Evolutionary conservation across 1,140 invertebrate genomes (phyloP).

Genomic region (Zophobas morio): DNA sequence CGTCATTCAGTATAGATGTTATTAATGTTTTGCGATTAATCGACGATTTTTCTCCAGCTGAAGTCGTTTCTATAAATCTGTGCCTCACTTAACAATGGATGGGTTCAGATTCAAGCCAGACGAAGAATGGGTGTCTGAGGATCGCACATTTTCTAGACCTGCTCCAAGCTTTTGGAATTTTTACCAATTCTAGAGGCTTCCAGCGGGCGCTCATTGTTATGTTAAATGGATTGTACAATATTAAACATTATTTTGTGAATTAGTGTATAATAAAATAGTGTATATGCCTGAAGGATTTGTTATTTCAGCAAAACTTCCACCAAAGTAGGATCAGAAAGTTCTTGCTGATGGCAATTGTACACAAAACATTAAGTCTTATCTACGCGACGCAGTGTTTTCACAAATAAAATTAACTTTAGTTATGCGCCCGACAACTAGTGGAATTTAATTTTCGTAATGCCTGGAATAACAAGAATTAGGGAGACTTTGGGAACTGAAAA

Average conservation of each 20-base stretch:
- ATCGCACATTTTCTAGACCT: slow-evolving; percentile 47
- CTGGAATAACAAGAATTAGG: too few relatives aligned
- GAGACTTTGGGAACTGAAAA: too few relatives aligned
- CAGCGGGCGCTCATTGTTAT: slow-evolving; percentile 48
- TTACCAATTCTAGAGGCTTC: not conserved
- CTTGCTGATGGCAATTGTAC: not conserved
- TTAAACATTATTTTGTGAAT: slow-evolving; percentile 62
- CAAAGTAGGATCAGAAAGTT: not conserved
- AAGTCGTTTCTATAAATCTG: slow-evolving; percentile 48
- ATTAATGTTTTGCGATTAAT: slow-evolving; percentile 25
- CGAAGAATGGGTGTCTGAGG: slow-evolving; percentile 14
- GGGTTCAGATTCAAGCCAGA: slow-evolving; percentile 21
- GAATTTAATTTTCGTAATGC: too few relatives aligned
- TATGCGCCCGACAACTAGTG: too few relatives aligned
- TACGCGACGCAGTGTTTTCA: not conserved
- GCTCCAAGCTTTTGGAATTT: slow-evolving; percentile 11
- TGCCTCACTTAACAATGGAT: slow-evolving; percentile 50
- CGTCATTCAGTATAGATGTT: slow-evolving; percentile 31
- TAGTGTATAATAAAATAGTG: slow-evolving; percentile 63
- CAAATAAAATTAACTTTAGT: too few relatives aligned
- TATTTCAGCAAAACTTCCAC: not conserved
- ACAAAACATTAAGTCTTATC: not conserved
- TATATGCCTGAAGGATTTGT: slow-evolving; percentile 54
- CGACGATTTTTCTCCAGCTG: slow-evolving; percentile 16
- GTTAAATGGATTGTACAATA: slow-evolving; percentile 62